Percentiles rank a stretch among this genome's conserved stretches.
Evolutionary conservation across 2,888 invertebrate species (phyloP).

Genomic region (Patella ulyssiponensis): DNA sequence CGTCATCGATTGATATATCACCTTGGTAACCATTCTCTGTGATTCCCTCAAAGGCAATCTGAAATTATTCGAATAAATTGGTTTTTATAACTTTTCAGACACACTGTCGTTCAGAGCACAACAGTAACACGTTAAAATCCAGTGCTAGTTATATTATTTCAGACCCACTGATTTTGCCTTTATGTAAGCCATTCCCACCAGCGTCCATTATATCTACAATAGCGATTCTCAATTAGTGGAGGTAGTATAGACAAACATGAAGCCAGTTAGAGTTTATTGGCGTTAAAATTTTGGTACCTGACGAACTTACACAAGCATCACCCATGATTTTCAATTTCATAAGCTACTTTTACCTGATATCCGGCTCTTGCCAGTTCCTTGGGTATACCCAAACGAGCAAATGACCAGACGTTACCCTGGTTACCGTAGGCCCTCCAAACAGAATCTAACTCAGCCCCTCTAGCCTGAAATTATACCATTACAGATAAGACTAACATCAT

Average conservation of each 20-base stretch:
- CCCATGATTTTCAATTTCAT: not conserved
- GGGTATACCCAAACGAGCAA: conserved; percentile 60
- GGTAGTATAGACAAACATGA: too few species aligned
- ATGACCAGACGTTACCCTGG: conserved; percentile 69
- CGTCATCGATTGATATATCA: conserved; percentile 69
- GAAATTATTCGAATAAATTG: conserved; percentile 16
- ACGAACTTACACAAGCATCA: not conserved
- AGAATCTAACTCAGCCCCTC: conserved; percentile 46
- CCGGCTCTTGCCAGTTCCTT: conserved; percentile 60
- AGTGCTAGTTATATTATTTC: too few species aligned
- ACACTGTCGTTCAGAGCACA: too few species aligned
- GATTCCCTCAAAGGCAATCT: conserved; percentile 67
- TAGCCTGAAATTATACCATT: conserved; percentile 26
- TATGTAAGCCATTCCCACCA: too few species aligned
- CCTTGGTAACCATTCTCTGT: conserved; percentile 62
- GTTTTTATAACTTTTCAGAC: too few species aligned
- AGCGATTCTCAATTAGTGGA: too few species aligned
- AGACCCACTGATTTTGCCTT: too few species aligned
- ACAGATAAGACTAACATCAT: too few species aligned
- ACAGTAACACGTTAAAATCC: too few species aligned
- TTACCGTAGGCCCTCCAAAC: conserved; percentile 69
- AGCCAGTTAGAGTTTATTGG: too few species aligned
- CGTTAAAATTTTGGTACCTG: too few species aligned
- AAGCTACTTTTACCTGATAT: conserved; percentile 55
- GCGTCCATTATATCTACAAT: too few species aligned